Conservation (phyloP, 2,888 invertebrate genomes). For the Ceratothoa steindachneri region DNA sequence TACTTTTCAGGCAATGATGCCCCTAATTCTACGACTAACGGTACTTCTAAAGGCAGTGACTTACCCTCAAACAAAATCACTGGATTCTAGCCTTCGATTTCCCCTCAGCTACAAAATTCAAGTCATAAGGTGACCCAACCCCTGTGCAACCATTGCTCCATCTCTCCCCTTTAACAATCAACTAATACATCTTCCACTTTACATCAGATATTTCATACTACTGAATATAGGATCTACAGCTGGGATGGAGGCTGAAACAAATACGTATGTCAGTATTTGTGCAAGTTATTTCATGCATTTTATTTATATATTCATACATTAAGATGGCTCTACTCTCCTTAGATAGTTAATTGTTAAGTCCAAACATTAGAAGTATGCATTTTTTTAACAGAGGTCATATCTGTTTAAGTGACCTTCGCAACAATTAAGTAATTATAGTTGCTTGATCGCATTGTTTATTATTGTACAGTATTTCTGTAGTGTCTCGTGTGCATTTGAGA, state of each 20-base stretch:
- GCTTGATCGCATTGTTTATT: not conserved
- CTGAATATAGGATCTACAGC: not conserved
- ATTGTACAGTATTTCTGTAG: not conserved
- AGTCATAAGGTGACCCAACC: conserved; percentile 19
- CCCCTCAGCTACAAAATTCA: conserved; percentile 5
- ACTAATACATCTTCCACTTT: not conserved
- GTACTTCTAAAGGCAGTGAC: conserved; percentile 48
- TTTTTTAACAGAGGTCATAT: not conserved
- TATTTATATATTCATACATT: not conserved
- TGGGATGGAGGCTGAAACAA: not conserved
- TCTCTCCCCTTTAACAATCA: conserved; percentile 20
- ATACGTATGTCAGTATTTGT: conserved; percentile 4
- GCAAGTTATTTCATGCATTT: not conserved
- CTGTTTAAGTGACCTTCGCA: not conserved
- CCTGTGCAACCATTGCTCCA: conserved; percentile 28
- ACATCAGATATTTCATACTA: conserved; percentile 9
- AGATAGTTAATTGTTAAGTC: not conserved
- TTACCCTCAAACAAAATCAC: conserved; percentile 46
- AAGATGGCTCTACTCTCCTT: not conserved
- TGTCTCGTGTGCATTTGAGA: not conserved
- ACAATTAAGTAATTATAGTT: too few relatives aligned
- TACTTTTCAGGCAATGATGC: conserved; percentile 48
- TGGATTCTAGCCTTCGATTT: conserved; percentile 36
- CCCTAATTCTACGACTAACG: conserved; percentile 48
- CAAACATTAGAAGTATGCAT: conserved; percentile 1